Evolutionary conservation across 2,888 invertebrate genomes (phyloP).

Genomic region (Nesidiocoris tenuis): DNA sequence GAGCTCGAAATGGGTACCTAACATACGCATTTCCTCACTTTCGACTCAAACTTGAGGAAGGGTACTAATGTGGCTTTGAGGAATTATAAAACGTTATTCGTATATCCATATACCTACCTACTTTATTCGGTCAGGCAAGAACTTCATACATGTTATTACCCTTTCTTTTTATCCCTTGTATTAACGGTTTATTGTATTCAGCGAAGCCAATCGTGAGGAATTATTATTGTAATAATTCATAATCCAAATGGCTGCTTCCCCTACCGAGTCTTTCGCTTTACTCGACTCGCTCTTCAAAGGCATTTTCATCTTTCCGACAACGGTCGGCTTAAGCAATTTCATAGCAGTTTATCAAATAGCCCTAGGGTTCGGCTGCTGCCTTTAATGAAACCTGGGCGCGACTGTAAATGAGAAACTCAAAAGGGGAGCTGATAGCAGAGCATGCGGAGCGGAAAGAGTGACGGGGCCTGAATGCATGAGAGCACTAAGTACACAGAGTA

Average conservation of each 20-base stretch:
- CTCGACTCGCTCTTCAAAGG: constrained; percentile 17
- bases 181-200: too few relatives aligned
- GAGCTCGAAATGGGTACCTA: too few relatives aligned
- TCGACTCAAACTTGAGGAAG: too few relatives aligned
- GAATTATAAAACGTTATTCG: too few relatives aligned
- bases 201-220: neutral
- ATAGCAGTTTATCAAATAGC: constrained; percentile 38
- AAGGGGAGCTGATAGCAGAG: neutral
- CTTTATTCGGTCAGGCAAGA: too few relatives aligned
- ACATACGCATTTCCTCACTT: too few relatives aligned
- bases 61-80: too few relatives aligned
- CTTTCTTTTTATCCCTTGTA: too few relatives aligned
- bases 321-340: constrained; percentile 37
- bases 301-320: constrained; percentile 30
- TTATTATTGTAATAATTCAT: constrained; percentile 34
- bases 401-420: constrained; percentile 26
- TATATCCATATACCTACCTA: too few relatives aligned
- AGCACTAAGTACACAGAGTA: constrained; percentile 4
- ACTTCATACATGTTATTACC: too few relatives aligned
- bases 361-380: constrained; percentile 14
- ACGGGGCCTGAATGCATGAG: constrained; percentile 25
- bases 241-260: constrained; percentile 25
- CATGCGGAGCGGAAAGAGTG: neutral
- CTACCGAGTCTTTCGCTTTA: neutral
- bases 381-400: constrained; percentile 38